Evolutionary conservation across 2,113 vertebrate species (phyloP).

Genomic region (Malurus alboscapulatus): DNA sequence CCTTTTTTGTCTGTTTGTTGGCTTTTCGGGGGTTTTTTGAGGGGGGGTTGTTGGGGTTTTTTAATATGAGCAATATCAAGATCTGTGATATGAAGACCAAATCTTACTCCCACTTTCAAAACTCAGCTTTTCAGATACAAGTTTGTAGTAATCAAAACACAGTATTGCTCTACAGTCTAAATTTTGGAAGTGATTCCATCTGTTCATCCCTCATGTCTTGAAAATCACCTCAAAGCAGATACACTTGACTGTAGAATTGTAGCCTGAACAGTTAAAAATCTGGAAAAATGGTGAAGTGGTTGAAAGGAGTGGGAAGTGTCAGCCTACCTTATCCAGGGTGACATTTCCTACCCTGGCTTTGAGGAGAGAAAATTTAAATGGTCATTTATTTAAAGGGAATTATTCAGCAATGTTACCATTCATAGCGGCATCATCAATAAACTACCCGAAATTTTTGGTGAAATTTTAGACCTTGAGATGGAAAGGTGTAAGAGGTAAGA

Average conservation of each 20-base stretch:
- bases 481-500: background rate
- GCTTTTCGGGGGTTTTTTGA: background rate
- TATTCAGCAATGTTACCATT: background rate
- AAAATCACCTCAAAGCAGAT: background rate
- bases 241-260: background rate
- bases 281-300: background rate
- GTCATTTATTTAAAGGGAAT: background rate
- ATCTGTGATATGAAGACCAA: background rate
- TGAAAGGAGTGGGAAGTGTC: background rate
- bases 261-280: background rate
- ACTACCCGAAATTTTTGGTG: background rate
- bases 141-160: background rate
- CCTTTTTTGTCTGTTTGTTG: background rate
- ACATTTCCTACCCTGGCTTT: background rate
- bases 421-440: background rate
- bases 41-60: accelerated
- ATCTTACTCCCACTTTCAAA: background rate
- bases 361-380: background rate
- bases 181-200: background rate
- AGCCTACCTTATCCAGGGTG: background rate
- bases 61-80: background rate
- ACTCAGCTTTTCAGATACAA: background rate
- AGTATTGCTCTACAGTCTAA: background rate
- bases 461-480: background rate
- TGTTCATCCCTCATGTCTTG: background rate